Evolutionary conservation across 2,888 invertebrate genomes (phyloP), one percentile per base, ranked within the genome.

Genomic region (Meteorus cinctellus): DNA sequence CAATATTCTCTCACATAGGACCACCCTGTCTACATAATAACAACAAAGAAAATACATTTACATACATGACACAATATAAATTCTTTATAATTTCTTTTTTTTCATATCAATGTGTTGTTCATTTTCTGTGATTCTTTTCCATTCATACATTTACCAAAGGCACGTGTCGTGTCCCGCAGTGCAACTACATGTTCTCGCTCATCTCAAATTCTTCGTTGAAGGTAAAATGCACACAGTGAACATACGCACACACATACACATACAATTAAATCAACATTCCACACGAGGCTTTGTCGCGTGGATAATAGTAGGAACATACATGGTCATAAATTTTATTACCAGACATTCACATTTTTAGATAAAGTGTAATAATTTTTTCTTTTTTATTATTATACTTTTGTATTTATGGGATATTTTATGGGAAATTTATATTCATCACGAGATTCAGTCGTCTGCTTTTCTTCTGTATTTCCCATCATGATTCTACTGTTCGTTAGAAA

Each of bases 1-100:
- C 36, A 34, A 51, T 71, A 72, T 72, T 65, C 16, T 34, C 48
- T 72, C 51, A 72, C 48, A 65, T 72, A 65, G 65, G 72, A 72
- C 72, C 72, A 72, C 72, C 62, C 63, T 31, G 31, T 48, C 31
- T 36, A 63, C 29, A 48, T n/a, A 16, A 36, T 10, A 45, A 48
- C 48, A 72, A 72, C 62, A 48, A 48, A 60, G 29, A 29, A 29
- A 60, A 8, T 4, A 29, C 27, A 29, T 29, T 8, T 60, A 48
- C 16, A 12, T 16, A 14, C 1, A 8, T 59, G 12, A 62, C 36
- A 45, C 41, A 41, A 41, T 41, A 41, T 41, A 41, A 12, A 41
- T 12, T 12, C 0, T 41, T 41, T n/a, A n/a, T n/a, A n/a, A n/a
- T n/a, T n/a, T n/a, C n/a, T 41, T 12, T 41, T 41, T 41, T 12